phyloP scores from a whole-genome alignment of 53 echinoderm and acorn worm genomes.

The Mesocentrotus franciscanus region DNA sequence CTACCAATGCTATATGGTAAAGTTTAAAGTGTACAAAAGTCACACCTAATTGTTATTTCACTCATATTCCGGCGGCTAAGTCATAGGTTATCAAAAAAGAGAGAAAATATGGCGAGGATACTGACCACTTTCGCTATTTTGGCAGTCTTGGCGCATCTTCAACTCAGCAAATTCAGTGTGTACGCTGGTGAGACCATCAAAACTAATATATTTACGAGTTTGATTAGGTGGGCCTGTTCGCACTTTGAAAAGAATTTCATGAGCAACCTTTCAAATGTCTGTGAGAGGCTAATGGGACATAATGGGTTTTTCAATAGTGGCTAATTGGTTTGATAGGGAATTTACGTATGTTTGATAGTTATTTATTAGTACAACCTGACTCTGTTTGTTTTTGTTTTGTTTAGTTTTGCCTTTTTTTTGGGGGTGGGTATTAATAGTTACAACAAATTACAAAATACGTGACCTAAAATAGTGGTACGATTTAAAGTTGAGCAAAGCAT shows the following conservation, averaged over 20 bases:
- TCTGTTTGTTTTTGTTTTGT: too few species aligned
- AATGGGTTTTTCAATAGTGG: not conserved
- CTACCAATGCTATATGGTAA: not conserved
- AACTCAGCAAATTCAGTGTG: not conserved
- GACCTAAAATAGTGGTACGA: too few species aligned
- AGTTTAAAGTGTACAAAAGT: not conserved
- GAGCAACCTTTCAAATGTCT: not conserved
- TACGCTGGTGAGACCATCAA: not conserved
- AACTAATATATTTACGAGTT: not conserved
- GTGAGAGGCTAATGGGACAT: not conserved
- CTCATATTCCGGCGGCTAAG: not conserved
- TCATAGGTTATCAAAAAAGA: not conserved
- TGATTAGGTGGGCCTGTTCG: not conserved
- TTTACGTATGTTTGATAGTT: not conserved
- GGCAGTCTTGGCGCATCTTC: not conserved
- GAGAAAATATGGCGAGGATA: not conserved
- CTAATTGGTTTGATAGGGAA: conserved; percentile 12
- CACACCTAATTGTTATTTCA: not conserved
- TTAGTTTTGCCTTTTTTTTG: too few species aligned
- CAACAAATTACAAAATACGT: too few species aligned
- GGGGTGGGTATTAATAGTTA: too few species aligned
- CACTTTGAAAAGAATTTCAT: not conserved
- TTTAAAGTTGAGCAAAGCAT: too few species aligned
- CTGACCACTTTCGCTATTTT: not conserved
- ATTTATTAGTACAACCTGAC: too few species aligned